Evolutionary conservation across 2,797 vertebrate genomes (phyloP).

Genomic region (Gouania willdenowi): DNA sequence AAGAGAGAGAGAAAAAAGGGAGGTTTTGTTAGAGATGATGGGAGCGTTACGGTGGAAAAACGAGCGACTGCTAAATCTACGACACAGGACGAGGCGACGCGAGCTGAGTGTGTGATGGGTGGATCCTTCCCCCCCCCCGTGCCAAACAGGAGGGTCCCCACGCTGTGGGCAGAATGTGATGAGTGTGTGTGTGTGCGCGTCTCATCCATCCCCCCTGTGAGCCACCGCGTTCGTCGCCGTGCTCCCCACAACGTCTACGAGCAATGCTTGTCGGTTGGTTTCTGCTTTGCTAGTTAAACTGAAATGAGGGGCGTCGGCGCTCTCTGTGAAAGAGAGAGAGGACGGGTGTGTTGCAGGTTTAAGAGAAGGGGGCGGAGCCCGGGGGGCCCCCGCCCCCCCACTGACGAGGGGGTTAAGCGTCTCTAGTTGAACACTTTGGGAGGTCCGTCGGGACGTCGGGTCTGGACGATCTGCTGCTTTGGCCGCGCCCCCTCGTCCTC

Average conservation of each 20-base stretch:
- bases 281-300: constrained; percentile 74
- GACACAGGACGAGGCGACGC: constrained; percentile 49
- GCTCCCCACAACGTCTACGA: constrained; percentile 60
- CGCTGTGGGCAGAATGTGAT: constrained; percentile 66
- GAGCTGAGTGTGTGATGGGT: constrained; percentile 51
- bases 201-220: constrained; percentile 63
- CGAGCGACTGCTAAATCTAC: constrained; percentile 37
- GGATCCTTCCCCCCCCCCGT: constrained; percentile 46
- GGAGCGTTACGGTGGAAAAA: too few species aligned
- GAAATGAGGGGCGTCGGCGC: constrained; percentile 77
- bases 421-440: constrained; percentile 75
- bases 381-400: constrained; percentile 41
- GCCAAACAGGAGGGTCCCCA: constrained; percentile 39
- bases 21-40: too few species aligned
- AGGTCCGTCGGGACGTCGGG: constrained; percentile 85
- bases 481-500: constrained; percentile 86
- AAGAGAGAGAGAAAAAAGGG: constrained; percentile 32
- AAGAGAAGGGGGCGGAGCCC: too few species aligned
- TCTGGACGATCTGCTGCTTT: constrained; percentile 92
- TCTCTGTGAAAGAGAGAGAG: constrained; percentile 71
- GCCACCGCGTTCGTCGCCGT: constrained; percentile 66
- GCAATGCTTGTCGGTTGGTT: constrained; percentile 65
- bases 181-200: constrained; percentile 67
- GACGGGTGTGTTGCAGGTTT: constrained; percentile 60
- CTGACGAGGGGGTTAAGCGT: constrained; percentile 8